Evolutionary conservation across 2,797 vertebrate genomes (phyloP).

Genomic region (Botia kubotai): DNA sequence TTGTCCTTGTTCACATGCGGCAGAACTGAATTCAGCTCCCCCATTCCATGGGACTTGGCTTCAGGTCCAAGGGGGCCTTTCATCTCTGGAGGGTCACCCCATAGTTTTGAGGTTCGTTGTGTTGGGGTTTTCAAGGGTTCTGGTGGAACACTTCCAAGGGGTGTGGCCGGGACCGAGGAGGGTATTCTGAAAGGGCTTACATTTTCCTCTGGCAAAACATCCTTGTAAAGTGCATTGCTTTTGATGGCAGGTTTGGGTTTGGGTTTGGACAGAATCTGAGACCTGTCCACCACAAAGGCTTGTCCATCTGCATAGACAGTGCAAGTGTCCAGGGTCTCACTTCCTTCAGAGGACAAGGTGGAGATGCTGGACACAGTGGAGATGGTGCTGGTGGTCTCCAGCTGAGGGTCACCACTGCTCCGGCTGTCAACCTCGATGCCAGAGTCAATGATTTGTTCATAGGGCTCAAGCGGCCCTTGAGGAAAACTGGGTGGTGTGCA

Average conservation of each 20-base stretch:
- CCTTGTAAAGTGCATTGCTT: conserved; percentile 85
- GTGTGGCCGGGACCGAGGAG: conserved; percentile 79
- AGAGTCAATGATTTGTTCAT: conserved; percentile 86
- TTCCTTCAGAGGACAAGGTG: conserved; percentile 89
- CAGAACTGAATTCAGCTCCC: conserved; percentile 87
- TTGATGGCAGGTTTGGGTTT: conserved; percentile 83
- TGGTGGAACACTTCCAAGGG: conserved; percentile 76
- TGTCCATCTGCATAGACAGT: conserved; percentile 92
- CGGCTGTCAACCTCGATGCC: conserved; percentile 90
- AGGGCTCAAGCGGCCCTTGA: conserved; percentile 84
- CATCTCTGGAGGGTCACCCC: conserved; percentile 83
- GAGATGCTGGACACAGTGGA: conserved; percentile 93
- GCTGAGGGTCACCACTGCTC: conserved; percentile 87
- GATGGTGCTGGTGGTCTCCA: conserved; percentile 91
- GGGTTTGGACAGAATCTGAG: conserved; percentile 87
- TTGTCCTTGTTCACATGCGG: conserved; percentile 91
- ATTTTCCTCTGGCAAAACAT: conserved; percentile 82
- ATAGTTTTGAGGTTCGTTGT: conserved; percentile 88
- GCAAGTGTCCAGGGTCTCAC: conserved; percentile 86
- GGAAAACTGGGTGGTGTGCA: conserved; percentile 85
- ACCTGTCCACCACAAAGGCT: conserved; percentile 86
- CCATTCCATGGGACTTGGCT: conserved; percentile 87
- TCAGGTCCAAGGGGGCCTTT: conserved; percentile 85
- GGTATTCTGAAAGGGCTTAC: conserved; percentile 81
- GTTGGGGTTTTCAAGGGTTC: conserved; percentile 78